These are phyloP conservation scores for Eonycteris spelaea DNA, from an alignment of 2,113 vertebrate species.

Conservation along the genomic window DNA sequence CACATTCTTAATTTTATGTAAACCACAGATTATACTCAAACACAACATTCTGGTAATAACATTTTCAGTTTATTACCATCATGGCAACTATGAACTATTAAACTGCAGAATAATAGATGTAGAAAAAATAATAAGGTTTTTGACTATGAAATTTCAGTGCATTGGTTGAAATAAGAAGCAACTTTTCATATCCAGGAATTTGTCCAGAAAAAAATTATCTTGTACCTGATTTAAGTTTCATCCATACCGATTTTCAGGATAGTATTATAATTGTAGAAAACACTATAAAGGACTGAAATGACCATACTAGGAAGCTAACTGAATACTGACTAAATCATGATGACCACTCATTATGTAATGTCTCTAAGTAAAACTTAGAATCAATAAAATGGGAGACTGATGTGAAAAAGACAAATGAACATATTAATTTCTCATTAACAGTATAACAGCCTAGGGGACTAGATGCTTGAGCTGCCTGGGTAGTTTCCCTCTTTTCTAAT, in stretches of 20 bases:
- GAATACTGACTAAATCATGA: not conserved
- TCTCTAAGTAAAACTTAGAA: not conserved
- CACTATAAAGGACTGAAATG: not conserved
- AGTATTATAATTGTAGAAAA: not conserved
- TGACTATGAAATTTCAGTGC: not conserved
- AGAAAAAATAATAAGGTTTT: not conserved
- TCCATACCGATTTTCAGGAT: not conserved
- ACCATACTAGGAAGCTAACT: not conserved
- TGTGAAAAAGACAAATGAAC: not conserved
- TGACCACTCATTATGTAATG: not conserved
- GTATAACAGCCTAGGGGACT: not conserved
- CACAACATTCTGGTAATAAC: not conserved
- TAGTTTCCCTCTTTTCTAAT: not conserved
- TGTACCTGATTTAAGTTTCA: not conserved
- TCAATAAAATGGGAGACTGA: not conserved
- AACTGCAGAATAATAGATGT: not conserved
- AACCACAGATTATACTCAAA: not conserved
- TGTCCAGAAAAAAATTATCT: not conserved
- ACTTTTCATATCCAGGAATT: not conserved
- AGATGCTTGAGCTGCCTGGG: not conserved
- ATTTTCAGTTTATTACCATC: not conserved
- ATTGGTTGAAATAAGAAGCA: not conserved
- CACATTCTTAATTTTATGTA: not conserved
- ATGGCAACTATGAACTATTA: not conserved
- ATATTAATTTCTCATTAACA: not conserved